Evolutionary conservation across 2,113 vertebrate species (phyloP), one percentile per base, ranked within the genome.

Genomic region (Erinaceus europaeus): DNA sequence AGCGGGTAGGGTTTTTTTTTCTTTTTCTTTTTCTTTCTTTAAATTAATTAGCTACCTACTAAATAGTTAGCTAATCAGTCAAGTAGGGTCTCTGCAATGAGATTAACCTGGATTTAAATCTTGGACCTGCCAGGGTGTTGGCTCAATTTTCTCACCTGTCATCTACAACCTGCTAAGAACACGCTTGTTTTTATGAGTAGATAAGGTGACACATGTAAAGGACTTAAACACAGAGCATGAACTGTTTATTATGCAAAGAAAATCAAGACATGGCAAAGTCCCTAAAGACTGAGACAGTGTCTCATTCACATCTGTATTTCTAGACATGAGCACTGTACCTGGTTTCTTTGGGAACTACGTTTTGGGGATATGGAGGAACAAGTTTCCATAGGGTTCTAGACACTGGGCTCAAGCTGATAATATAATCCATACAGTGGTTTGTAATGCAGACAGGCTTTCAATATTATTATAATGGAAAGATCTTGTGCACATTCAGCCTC

Each of bases 91-190:
- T 88, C 53, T 53, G 55, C n/a, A n/a, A n/a, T 9, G 23, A 44
- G 40, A 74, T 29, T 67, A 74, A 15, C 29, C 50, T 62, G 42
- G 27, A 13, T 46, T 88, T 78, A 68, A 85, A 42, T 64, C 11
- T 27, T 50, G 29, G 6, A 6, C 55, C 20, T 67, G 46, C 59
- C 44, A 5, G 21, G 34, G 25, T 14, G 46, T 5, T 32, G 86
- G 23, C 59, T 84, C 64, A 67, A 29, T 71, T 67, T 86, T 29
- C 77, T 55, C 69, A 71, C 57, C 52, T 88, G 36, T 84, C 59
- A 86, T 86, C 40, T 69, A 53, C 68, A 40, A 6, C 4, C 34
- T n/a, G n/a, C n/a, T n/a, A n/a, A n/a, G n/a, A n/a, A n/a, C 17
- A 10, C 21, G 34, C 9, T 72, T 82, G 8, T 73, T 89, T 44